Percentiles rank a stretch among this genome's conserved stretches.
Conservation (phyloP, 64 coral and sea anemone species). For the Montipora foliosa region DNA sequence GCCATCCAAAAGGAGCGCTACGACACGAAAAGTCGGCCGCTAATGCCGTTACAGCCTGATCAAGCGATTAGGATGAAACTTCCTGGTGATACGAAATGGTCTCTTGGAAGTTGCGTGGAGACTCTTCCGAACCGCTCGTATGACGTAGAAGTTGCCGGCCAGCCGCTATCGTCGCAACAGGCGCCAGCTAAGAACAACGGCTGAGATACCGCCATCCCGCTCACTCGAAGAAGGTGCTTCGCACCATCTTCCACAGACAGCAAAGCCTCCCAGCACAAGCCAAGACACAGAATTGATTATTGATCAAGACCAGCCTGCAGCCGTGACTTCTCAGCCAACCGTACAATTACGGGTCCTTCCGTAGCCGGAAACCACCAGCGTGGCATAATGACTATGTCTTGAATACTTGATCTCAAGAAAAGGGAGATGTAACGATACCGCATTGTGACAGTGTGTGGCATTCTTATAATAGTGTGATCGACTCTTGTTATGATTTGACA, state of each 20-base stretch:
- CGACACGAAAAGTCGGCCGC: slow-evolving; percentile 46
- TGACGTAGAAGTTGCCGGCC: neutral
- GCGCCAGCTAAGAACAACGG: neutral
- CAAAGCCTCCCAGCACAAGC: neutral
- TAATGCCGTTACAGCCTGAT: slow-evolving; percentile 34
- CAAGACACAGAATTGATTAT: neutral
- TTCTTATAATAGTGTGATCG: neutral
- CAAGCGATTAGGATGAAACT: slow-evolving; percentile 7
- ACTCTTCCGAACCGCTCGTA: neutral
- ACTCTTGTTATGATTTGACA: neutral
- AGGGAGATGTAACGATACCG: slow-evolving; percentile 3
- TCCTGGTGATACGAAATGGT: neutral
- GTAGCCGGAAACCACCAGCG: neutral
- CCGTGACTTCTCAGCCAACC: too few species aligned
- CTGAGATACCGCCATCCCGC: neutral
- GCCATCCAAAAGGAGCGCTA: slow-evolving; percentile 53
- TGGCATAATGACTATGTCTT: neutral
- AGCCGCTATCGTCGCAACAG: neutral
- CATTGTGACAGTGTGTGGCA: neutral
- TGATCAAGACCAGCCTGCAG: neutral
- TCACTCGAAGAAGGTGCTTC: neutral
- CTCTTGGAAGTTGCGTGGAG: neutral
- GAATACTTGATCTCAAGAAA: neutral
- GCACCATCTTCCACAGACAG: neutral
- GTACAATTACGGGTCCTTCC: neutral